Conservation (phyloP, 2,113 vertebrate species). For the Psittacula cyanocephala region DNA sequence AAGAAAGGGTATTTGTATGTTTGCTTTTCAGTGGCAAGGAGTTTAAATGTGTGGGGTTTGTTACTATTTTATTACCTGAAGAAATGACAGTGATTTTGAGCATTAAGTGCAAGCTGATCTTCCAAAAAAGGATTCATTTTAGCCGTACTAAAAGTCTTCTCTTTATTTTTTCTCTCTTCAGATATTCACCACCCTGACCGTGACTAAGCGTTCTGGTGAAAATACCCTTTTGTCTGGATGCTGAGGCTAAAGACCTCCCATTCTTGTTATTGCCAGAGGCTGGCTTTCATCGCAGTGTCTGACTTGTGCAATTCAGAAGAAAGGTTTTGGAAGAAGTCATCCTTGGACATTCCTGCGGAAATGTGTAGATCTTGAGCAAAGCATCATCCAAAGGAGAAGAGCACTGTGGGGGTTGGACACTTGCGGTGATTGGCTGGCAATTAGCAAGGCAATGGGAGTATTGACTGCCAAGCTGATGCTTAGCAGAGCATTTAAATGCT, state of each 20-base stretch:
- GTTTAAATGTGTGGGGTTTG: background rate
- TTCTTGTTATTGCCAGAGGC: slow-evolving; percentile 66
- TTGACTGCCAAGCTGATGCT: background rate
- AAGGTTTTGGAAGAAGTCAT: background rate
- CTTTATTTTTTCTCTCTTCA: slow-evolving; percentile 10
- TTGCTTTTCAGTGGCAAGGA: background rate
- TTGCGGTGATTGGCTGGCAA: slow-evolving; percentile 38
- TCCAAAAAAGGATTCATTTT: background rate
- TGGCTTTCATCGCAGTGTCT: background rate
- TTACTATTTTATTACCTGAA: background rate
- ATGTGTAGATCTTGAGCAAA: background rate
- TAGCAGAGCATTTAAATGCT: slow-evolving; percentile 55
- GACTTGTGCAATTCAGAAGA: background rate
- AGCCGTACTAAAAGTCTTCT: background rate
- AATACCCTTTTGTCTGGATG: slow-evolving; percentile 61
- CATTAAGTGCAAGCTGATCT: background rate
- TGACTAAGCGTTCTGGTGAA: slow-evolving; percentile 71
- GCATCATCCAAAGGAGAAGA: background rate
- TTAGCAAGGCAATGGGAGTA: slow-evolving; percentile 50
- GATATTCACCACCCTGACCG: slow-evolving; percentile 72
- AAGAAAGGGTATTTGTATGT: background rate
- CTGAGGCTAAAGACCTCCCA: slow-evolving; percentile 78
- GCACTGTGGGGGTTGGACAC: background rate
- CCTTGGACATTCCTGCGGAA: background rate
- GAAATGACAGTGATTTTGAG: background rate